phyloP scores from a whole-genome alignment of 2,888 invertebrate genomes.

The Ectemnius lituratus region DNA sequence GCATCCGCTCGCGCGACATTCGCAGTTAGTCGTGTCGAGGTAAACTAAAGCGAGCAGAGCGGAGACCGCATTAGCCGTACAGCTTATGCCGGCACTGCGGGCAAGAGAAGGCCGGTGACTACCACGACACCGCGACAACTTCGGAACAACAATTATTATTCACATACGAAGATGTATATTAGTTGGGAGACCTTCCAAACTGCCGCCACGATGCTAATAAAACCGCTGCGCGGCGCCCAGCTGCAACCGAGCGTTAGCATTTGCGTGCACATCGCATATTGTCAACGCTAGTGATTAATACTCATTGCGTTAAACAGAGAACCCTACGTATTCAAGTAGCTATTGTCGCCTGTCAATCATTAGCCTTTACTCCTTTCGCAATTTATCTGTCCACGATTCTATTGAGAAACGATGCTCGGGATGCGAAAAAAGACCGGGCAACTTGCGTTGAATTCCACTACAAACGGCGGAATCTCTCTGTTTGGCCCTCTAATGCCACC shows the following conservation, averaged over 20 bases:
- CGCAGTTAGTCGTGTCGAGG: conserved; percentile 33
- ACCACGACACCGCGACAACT: conserved; percentile 40
- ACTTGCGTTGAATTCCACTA: too few relatives aligned
- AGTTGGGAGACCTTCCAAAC: conserved; percentile 56
- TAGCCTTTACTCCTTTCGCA: conserved; percentile 27
- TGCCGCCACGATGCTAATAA: conserved; percentile 54
- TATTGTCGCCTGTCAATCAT: too few relatives aligned
- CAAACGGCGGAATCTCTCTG: too few relatives aligned
- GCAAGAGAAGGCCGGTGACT: not conserved
- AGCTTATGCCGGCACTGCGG: conserved; percentile 48
- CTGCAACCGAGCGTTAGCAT: conserved; percentile 37
- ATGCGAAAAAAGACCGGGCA: not conserved
- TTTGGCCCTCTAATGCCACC: too few relatives aligned
- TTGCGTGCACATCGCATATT: conserved; percentile 47
- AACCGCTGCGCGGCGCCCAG: conserved; percentile 44
- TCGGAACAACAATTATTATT: conserved; percentile 63
- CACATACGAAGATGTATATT: conserved; percentile 60
- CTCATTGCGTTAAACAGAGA: conserved; percentile 53
- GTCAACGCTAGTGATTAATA: conserved; percentile 57
- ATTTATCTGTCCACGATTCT: conserved; percentile 50
- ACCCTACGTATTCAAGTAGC: conserved; percentile 44
- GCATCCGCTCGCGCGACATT: conserved; percentile 38
- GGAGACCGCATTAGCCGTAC: conserved; percentile 52
- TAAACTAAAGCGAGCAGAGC: conserved; percentile 10
- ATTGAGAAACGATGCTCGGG: conserved; percentile 1